Percentiles rank a stretch among this genome's conserved stretches.
These are phyloP conservation scores for Eulemur coronatus DNA, from an alignment of 2,797 vertebrate genomes.

Conservation along the genomic window DNA sequence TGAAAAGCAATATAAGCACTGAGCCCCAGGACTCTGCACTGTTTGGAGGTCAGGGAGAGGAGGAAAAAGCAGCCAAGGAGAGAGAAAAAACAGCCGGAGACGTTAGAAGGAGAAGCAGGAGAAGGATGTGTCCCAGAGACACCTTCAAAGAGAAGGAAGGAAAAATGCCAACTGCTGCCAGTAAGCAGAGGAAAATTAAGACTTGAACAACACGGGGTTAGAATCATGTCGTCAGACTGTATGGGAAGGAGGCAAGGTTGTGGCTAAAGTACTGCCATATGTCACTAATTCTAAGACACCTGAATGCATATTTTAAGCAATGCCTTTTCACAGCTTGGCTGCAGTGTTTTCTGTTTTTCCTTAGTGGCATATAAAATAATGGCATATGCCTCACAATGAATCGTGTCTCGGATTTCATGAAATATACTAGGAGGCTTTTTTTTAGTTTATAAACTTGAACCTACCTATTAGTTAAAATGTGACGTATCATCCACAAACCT, in stretches of 20 bases:
- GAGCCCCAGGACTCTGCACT: background rate
- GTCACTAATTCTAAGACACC: background rate
- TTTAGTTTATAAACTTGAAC: background rate
- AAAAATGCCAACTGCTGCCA: background rate
- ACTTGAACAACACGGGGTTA: background rate
- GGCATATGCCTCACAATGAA: background rate
- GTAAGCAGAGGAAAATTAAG: background rate
- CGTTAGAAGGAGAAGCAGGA: background rate
- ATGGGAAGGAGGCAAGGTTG: background rate
- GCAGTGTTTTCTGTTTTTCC: no score
- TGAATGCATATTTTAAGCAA: background rate
- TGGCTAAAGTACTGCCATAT: background rate
- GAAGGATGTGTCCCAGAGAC: background rate
- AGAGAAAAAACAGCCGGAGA: background rate
- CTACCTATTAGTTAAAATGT: background rate
- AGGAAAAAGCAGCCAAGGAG: background rate
- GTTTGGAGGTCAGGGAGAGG: background rate
- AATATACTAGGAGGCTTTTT: background rate
- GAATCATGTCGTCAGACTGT: background rate
- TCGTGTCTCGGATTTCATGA: background rate
- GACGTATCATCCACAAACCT: background rate
- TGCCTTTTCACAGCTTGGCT: background rate
- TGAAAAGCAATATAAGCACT: background rate
- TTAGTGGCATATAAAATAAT: background rate
- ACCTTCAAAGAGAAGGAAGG: background rate